These are phyloP conservation scores for Notolepis coatsorum DNA, from an alignment of 2,797 vertebrate genomes.

Conservation along the genomic window DNA sequence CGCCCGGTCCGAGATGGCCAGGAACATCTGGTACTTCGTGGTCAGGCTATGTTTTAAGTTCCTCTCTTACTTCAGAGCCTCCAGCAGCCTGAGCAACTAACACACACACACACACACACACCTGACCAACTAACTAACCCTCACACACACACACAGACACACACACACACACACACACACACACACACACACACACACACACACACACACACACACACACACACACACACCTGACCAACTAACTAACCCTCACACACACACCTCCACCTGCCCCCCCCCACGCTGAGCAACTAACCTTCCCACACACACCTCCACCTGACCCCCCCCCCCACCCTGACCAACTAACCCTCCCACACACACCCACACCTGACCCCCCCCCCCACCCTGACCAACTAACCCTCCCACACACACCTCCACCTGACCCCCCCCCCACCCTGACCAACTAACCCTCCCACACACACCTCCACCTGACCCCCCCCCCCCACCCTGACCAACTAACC, in stretches of 20 bases:
- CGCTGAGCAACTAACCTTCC: constrained; percentile 70
- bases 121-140: constrained; percentile 70
- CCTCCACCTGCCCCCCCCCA: no score
- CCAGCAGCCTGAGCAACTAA: constrained; percentile 82
- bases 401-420: no score
- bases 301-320: no score
- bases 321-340: constrained; percentile 68
- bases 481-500: constrained; percentile 71
- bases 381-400: constrained; percentile 70
- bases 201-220: no score
- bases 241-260: no score
- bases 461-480: no score
- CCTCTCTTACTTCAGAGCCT: constrained; percentile 93
- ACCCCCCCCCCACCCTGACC: no score
- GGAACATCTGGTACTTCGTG: constrained; percentile 96
- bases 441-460: constrained; percentile 70
- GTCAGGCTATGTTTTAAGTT: constrained; percentile 97
- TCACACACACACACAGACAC: no score
- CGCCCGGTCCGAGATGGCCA: constrained; percentile 93
- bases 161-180: no score
- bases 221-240: constrained; percentile 69
- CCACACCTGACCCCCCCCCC: no score
- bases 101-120: no score
- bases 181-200: constrained; percentile 70
- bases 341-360: constrained; percentile 69